A percentile compares a stretch with the other conserved stretches of the same genome.
These are phyloP conservation scores for Ichneumoninae sp. DNA, from an alignment of 2,888 invertebrate species.

Conservation along the genomic window DNA sequence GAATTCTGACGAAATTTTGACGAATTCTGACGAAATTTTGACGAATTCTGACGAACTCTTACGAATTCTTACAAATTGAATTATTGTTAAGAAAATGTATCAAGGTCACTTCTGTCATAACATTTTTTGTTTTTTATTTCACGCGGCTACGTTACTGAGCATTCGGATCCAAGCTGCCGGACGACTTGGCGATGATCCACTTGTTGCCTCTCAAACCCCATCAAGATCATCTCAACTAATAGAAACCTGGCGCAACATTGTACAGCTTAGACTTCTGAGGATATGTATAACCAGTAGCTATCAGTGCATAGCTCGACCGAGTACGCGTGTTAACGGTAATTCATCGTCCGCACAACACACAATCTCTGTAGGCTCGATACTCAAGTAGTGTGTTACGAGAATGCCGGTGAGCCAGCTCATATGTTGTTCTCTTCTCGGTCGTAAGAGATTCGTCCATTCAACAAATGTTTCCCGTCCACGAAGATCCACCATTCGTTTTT, in stretches of 20 bases:
- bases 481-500: too few relatives aligned
- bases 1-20: too few relatives aligned
- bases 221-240: neutral
- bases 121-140: too few relatives aligned
- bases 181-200: neutral
- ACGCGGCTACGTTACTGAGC: neutral
- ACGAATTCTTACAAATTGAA: too few relatives aligned
- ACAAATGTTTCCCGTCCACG: too few relatives aligned
- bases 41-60: too few relatives aligned
- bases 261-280: conserved; percentile 21
- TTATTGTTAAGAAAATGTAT: too few relatives aligned
- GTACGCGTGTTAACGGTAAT: conserved; percentile 56
- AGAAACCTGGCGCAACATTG: conserved; percentile 5
- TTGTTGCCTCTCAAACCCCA: neutral
- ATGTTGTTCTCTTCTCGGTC: too few relatives aligned
- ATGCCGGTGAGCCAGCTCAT: too few relatives aligned
- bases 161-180: neutral
- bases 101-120: too few relatives aligned
- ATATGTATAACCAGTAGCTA: conserved; percentile 29
- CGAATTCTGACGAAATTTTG: too few relatives aligned
- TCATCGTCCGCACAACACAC: conserved; percentile 37
- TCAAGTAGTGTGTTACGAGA: conserved; percentile 4
- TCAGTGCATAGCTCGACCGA: conserved; percentile 44
- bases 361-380: conserved; percentile 54
- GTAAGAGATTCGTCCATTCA: too few relatives aligned